Evolutionary conservation across 2,888 invertebrate genomes (phyloP), one percentile per base, ranked within the genome.

Genomic region (Melieria crassipennis): DNA sequence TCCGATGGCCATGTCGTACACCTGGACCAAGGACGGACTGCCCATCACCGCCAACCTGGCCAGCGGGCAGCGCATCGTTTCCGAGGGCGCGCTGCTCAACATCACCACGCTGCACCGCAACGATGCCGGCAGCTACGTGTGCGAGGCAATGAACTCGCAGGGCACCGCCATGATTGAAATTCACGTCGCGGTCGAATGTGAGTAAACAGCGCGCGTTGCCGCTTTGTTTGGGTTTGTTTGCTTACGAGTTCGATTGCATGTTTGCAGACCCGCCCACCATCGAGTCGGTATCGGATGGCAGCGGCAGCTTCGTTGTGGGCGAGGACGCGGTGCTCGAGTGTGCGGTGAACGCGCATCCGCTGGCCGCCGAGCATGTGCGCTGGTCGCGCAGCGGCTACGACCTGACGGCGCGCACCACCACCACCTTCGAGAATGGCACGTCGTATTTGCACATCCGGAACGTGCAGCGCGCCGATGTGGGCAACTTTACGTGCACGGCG

Each of bases 1-100:
- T 78, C 84, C 84, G 56, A 83, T 83, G 83, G 71, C 80, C n/a
- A 85, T 85, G 76, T 82, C 83, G 61, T 85, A 83, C 58, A 83
- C 85, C 68, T 85, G 84, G 84, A 85, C 84, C 48, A 85, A 83
- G 78, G 82, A 85, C 70, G 84, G 85, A 43, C 77, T 85, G 65
- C 84, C 85, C 65, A 85, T 85, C 67, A 83, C 81, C 77, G 80
- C 78, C 76, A 84, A 80, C 16, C 70, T 75, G 7, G 65, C 78
- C 43, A 81, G 79, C 46, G 82, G 82, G 1, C 83, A 85, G 66
- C 80, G 84, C 30, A 78, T 85, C 72, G 79, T 83, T 70, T 82
- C 83, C 7, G 84, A 84, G 56, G 85, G 85, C 52, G 79, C 85
- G 1, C 76, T 82, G 45, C 77, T 85, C 62, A 85, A 84, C 50